phyloP scores from a whole-genome alignment of 2,888 invertebrate genomes.

The Apodemia mormo region DNA sequence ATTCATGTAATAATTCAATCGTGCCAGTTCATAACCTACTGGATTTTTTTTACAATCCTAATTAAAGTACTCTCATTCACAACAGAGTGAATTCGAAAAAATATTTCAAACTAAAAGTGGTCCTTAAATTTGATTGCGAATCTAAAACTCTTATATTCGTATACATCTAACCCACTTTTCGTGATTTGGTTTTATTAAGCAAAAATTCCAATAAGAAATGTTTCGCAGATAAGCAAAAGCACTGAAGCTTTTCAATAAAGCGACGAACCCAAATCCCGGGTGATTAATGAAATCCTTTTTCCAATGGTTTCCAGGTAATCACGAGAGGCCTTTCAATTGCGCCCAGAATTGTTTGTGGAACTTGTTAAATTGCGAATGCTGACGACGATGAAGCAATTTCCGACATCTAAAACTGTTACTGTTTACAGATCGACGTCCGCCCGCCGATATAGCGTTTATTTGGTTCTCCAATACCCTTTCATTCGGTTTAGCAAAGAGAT shows the following conservation, averaged over 20 bases:
- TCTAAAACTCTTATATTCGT: not conserved
- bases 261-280: constrained; percentile 27
- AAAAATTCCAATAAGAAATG: not conserved
- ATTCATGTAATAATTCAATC: too few species aligned
- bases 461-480: constrained; percentile 29
- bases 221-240: not conserved
- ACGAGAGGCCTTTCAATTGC: constrained; percentile 37
- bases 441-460: constrained; percentile 30
- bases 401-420: constrained; percentile 39
- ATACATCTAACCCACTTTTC: not conserved
- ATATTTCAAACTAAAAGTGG: too few species aligned
- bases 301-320: constrained; percentile 38
- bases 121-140: not conserved
- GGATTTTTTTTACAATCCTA: too few species aligned
- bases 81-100: too few species aligned
- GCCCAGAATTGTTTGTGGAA: constrained; percentile 39
- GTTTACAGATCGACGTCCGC: constrained; percentile 34
- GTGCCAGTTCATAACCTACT: too few species aligned
- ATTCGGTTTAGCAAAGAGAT: constrained; percentile 12
- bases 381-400: constrained; percentile 40
- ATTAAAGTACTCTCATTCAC: too few species aligned
- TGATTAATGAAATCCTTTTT: constrained; percentile 42
- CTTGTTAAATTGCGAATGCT: constrained; percentile 38
- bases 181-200: not conserved
- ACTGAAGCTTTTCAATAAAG: constrained; percentile 25